Conservation (phyloP, 2,797 vertebrate species). For the Tapera naevia region DNA sequence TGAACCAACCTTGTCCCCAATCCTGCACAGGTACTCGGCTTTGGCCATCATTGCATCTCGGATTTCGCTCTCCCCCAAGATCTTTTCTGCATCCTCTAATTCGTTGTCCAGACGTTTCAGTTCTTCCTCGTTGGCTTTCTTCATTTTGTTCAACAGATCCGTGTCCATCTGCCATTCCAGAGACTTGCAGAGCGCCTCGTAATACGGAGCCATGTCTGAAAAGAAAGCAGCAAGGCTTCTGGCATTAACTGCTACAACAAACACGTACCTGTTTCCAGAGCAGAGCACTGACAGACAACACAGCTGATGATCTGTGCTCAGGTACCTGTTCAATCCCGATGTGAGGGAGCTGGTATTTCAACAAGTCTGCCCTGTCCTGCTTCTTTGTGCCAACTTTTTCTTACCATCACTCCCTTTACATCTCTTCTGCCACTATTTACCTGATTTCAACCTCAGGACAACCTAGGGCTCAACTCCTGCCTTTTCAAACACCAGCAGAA, state of each 20-base stretch:
- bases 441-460: accelerated
- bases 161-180: slow-evolving; percentile 92
- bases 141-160: slow-evolving; percentile 92
- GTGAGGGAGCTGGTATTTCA: background rate
- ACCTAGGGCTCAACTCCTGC: accelerated
- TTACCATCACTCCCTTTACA: background rate
- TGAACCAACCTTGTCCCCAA: slow-evolving; percentile 90
- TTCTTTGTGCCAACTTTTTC: background rate
- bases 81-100: slow-evolving; percentile 95
- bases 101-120: slow-evolving; percentile 90
- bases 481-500: background rate
- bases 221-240: background rate
- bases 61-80: slow-evolving; percentile 95
- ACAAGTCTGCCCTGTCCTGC: background rate
- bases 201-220: slow-evolving; percentile 96
- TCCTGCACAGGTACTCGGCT: slow-evolving; percentile 94
- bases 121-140: slow-evolving; percentile 95
- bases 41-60: slow-evolving; percentile 97
- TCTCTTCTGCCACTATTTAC: background rate
- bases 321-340: background rate
- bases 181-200: slow-evolving; percentile 92
- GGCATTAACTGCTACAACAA: accelerated
- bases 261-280: accelerated
- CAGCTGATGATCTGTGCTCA: accelerated
- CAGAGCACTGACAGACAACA: background rate